phyloP scores from a whole-genome alignment of 1,140 invertebrate genomes.

The Zaprionus taronus region DNA sequence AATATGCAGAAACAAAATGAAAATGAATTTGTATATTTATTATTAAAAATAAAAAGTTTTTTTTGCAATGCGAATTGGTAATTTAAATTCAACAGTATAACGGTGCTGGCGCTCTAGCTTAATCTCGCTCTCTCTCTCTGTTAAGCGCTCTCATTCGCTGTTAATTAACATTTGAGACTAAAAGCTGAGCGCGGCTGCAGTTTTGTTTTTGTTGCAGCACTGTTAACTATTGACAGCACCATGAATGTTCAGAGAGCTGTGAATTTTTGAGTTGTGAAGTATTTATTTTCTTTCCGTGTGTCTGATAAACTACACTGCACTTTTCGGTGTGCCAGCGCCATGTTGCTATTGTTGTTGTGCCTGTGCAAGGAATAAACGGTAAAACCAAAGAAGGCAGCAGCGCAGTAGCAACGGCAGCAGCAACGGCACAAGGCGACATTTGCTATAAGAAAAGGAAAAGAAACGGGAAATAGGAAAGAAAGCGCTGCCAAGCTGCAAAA shows the following conservation, averaged over 20 bases:
- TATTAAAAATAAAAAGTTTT: not conserved
- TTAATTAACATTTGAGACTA: not conserved
- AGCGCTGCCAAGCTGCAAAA: constrained; percentile 48
- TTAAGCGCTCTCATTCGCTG: not conserved
- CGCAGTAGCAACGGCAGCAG: constrained; percentile 12
- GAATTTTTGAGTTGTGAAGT: constrained; percentile 40
- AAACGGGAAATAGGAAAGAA: constrained; percentile 17
- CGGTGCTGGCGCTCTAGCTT: not conserved
- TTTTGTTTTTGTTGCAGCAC: constrained; percentile 5
- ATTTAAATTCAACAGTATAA: not conserved
- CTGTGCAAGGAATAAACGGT: constrained; percentile 12
- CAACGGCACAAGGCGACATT: not conserved
- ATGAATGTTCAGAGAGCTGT: constrained; percentile 9
- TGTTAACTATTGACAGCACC: not conserved
- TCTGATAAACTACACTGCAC: constrained; percentile 16
- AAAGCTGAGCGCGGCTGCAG: not conserved
- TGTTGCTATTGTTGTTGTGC: constrained; percentile 17
- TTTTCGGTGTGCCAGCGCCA: constrained; percentile 4
- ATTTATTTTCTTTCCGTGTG: constrained; percentile 18
- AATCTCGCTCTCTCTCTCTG: not conserved
- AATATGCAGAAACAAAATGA: not conserved
- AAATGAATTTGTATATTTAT: not conserved
- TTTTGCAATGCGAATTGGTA: not conserved
- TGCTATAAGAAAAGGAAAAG: not conserved
- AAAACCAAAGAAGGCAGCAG: not conserved